These are phyloP conservation scores for Tenthredo mesomela DNA, from an alignment of 2,888 invertebrate genomes.

Conservation along the genomic window DNA sequence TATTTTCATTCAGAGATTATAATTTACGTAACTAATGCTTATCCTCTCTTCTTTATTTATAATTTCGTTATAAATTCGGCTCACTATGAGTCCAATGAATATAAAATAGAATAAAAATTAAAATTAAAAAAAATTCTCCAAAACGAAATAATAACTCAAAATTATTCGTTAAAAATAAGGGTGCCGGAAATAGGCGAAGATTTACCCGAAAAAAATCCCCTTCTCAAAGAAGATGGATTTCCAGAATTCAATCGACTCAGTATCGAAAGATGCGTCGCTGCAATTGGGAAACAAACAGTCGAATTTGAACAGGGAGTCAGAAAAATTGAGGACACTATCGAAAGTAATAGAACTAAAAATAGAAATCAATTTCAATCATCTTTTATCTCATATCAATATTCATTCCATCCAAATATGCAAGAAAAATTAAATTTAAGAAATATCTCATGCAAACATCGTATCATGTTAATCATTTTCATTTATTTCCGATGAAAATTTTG, in stretches of 20 bases:
- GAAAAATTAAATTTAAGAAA: not conserved
- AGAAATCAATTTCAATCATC: not conserved
- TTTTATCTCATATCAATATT: not conserved
- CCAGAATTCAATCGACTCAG: conserved; percentile 91
- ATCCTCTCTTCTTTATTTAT: not conserved
- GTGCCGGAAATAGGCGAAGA: conserved; percentile 93
- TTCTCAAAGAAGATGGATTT: conserved; percentile 86
- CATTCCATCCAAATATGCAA: too few relatives aligned
- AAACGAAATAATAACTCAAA: not conserved
- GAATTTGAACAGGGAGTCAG: conserved; percentile 89
- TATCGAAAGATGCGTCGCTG: conserved; percentile 91
- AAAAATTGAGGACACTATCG: conserved; percentile 83
- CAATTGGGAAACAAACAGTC: conserved; percentile 90
- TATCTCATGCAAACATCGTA: not conserved
- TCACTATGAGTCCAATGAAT: not conserved
- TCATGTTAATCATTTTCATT: not conserved
- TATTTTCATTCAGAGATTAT: not conserved
- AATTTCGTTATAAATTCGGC: not conserved
- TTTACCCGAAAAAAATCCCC: conserved; percentile 86
- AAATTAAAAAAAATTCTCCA: too few relatives aligned
- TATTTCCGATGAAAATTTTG: not conserved
- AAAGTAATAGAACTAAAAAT: conserved; percentile 68
- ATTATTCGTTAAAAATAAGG: conserved; percentile 74
- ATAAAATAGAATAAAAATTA: conserved; percentile 12
- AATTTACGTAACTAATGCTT: not conserved